Conservation (phyloP, 2,113 vertebrate genomes). For the Eleginops maclovinus region DNA sequence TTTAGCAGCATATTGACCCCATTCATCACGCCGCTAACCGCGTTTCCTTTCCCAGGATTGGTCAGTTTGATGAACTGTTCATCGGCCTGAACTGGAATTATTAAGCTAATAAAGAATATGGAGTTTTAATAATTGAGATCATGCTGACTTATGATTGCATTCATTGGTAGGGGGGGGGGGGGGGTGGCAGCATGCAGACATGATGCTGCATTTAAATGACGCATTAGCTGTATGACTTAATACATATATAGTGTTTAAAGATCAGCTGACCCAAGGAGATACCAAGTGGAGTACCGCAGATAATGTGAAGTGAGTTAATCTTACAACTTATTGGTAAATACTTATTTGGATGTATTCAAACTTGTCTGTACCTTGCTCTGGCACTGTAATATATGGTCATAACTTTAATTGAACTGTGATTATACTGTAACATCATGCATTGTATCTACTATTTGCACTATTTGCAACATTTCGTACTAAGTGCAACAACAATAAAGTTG, state of each 20-base stretch:
- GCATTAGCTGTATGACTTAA: constrained; percentile 34
- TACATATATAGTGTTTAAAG: constrained; percentile 45
- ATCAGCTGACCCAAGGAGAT: background rate
- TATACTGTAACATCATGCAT: too few relatives aligned
- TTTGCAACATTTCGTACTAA: too few relatives aligned
- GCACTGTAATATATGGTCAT: too few relatives aligned
- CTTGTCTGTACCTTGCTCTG: too few relatives aligned
- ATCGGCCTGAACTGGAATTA: constrained; percentile 52
- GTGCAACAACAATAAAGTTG: too few relatives aligned
- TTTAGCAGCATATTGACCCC: constrained; percentile 70
- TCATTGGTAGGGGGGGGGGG: constrained; percentile 40
- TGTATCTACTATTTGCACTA: too few relatives aligned
- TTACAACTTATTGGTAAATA: too few relatives aligned
- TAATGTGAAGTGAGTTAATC: too few relatives aligned
- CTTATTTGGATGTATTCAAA: too few relatives aligned
- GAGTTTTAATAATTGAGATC: constrained; percentile 76
- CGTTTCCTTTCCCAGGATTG: constrained; percentile 61
- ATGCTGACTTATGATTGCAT: constrained; percentile 62
- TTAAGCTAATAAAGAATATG: constrained; percentile 73
- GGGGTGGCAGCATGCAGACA: constrained; percentile 42
- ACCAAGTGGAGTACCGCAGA: too few relatives aligned
- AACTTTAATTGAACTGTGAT: too few relatives aligned
- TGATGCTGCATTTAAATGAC: constrained; percentile 66
- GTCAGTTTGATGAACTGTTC: constrained; percentile 68
- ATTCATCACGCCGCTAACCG: constrained; percentile 69